These are phyloP conservation scores for Gisinianus flammeolus DNA, from an alignment of 2,888 invertebrate genomes.

Conservation along the genomic window DNA sequence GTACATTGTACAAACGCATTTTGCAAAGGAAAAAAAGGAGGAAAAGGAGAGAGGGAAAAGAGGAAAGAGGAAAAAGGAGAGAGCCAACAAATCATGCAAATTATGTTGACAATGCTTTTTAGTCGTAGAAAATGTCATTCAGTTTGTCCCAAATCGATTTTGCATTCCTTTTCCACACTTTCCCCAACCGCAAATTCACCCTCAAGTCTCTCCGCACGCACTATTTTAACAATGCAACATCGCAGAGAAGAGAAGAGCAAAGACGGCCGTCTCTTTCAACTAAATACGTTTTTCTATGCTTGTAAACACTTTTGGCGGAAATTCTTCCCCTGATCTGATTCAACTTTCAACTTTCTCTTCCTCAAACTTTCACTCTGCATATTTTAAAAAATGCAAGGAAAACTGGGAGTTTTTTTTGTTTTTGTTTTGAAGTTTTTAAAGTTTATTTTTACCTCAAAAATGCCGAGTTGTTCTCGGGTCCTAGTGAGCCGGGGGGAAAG, in stretches of 20 bases:
- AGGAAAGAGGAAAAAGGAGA: background rate
- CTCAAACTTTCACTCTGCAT: too few species aligned
- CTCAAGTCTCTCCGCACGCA: background rate
- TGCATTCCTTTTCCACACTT: slow-evolving; percentile 28
- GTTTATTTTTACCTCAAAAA: too few species aligned
- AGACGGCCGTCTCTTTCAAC: background rate
- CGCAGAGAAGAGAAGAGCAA: background rate
- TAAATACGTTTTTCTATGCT: too few species aligned
- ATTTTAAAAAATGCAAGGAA: too few species aligned
- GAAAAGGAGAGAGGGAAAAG: slow-evolving; percentile 1
- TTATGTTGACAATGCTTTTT: slow-evolving; percentile 38
- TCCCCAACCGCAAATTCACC: background rate
- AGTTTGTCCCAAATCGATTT: slow-evolving; percentile 34
- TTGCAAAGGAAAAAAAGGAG: background rate
- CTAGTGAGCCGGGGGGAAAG: too few species aligned
- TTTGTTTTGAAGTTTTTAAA: too few species aligned
- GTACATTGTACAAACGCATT: too few species aligned
- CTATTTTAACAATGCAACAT: too few species aligned
- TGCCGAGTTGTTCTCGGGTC: too few species aligned
- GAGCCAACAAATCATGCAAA: slow-evolving; percentile 37
- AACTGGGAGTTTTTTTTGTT: too few species aligned
- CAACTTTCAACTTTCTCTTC: background rate
- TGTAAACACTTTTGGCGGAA: too few species aligned
- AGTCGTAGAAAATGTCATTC: slow-evolving; percentile 33
- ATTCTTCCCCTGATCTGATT: background rate